phyloP scores from a whole-genome alignment of 2,113 vertebrate genomes.

The Spheniscus mendiculus region DNA sequence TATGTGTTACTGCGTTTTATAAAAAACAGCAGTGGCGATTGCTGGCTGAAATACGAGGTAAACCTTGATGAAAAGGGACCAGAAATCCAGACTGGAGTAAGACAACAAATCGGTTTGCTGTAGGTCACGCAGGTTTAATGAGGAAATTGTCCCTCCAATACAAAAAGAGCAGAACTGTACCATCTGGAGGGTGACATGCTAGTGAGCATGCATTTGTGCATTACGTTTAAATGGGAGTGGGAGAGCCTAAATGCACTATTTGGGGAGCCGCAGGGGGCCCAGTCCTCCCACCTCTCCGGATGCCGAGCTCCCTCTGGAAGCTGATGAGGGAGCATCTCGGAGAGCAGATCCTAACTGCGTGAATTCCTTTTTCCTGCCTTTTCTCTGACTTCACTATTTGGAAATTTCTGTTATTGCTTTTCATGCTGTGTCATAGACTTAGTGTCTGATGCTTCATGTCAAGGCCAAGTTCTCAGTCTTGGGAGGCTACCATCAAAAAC shows the following conservation, averaged over 20 bases:
- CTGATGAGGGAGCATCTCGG: not conserved
- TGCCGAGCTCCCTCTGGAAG: not conserved
- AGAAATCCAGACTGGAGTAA: not conserved
- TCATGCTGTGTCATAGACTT: not conserved
- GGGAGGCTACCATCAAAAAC: not conserved
- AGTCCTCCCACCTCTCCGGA: not conserved
- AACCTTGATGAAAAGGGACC: not conserved
- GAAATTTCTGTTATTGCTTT: not conserved
- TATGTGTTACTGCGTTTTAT: not conserved
- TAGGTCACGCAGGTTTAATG: not conserved
- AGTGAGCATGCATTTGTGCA: not conserved
- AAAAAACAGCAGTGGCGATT: not conserved
- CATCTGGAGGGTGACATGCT: not conserved
- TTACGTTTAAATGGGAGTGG: not conserved
- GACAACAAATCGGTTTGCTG: not conserved
- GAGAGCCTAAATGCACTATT: not conserved
- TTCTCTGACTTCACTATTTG: not conserved
- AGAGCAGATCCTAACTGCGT: not conserved
- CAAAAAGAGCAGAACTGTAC: not conserved
- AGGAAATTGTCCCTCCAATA: not conserved
- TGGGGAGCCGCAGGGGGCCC: not conserved
- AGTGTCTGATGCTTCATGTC: not conserved
- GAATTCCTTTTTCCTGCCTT: not conserved
- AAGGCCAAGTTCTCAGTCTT: not conserved
- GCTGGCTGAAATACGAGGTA: not conserved